Conservation (phyloP, 2,797 vertebrate genomes). For the Semaprochilodus insignis region DNA sequence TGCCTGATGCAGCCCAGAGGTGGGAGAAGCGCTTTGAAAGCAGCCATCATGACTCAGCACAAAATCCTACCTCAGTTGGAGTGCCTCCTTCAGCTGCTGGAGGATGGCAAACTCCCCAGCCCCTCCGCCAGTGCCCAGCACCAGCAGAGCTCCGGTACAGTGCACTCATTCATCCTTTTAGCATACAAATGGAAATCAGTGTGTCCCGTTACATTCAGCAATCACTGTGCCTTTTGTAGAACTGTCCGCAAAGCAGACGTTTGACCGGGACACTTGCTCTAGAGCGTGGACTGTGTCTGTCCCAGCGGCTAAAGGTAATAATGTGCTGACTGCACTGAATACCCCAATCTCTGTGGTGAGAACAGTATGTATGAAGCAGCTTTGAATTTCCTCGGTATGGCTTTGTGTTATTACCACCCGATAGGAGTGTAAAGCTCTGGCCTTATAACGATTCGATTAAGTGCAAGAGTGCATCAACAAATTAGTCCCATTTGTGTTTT, state of each 20-base stretch:
- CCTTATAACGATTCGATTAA: background rate
- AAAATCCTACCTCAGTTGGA: slow-evolving; percentile 82
- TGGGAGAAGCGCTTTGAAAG: slow-evolving; percentile 45
- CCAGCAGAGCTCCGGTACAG: slow-evolving; percentile 66
- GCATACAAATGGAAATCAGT: slow-evolving; percentile 29
- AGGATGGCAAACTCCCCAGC: slow-evolving; percentile 68
- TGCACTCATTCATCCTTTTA: background rate
- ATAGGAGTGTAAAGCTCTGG: background rate
- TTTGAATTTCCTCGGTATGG: slow-evolving; percentile 23
- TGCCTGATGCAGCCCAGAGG: slow-evolving; percentile 65
- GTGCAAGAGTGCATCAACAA: no score
- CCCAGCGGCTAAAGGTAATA: slow-evolving; percentile 71
- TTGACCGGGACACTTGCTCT: slow-evolving; percentile 66
- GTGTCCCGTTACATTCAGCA: background rate
- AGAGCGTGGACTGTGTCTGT: slow-evolving; percentile 74
- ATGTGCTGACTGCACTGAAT: slow-evolving; percentile 5
- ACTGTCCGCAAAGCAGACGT: slow-evolving; percentile 64
- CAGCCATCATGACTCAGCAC: slow-evolving; percentile 67
- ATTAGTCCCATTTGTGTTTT: no score
- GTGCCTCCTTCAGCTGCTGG: slow-evolving; percentile 73
- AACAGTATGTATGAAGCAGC: slow-evolving; percentile 3
- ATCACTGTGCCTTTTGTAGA: slow-evolving; percentile 59
- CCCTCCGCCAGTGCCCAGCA: slow-evolving; percentile 61
- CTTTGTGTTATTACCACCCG: background rate
- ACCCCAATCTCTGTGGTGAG: background rate